Evolutionary conservation across 2,113 vertebrate genomes (phyloP).

Genomic region (Centropristis striata): DNA sequence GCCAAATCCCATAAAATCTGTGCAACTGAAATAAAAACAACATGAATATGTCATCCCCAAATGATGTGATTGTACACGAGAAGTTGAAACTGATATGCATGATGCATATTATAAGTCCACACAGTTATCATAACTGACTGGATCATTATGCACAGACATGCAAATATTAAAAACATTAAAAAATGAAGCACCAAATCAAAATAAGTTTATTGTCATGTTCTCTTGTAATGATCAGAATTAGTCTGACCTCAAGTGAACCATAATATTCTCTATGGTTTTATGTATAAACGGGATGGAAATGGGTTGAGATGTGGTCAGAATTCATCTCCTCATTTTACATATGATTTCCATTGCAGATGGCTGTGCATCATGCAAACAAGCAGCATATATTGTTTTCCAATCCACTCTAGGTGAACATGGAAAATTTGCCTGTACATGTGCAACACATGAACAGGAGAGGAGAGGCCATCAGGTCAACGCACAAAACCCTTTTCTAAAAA

Average conservation of each 20-base stretch:
- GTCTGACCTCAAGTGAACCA: slow-evolving; percentile 34
- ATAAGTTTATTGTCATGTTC: neutral
- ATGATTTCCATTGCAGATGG: slow-evolving; percentile 83
- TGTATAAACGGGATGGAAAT: slow-evolving; percentile 46
- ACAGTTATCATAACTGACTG: neutral
- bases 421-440: slow-evolving; percentile 67
- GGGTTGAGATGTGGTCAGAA: slow-evolving; percentile 71
- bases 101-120: neutral
- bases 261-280: slow-evolving; percentile 25
- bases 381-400: slow-evolving; percentile 47
- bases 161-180: neutral
- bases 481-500: slow-evolving; percentile 4
- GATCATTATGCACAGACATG: neutral
- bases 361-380: slow-evolving; percentile 80
- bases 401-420: slow-evolving; percentile 38
- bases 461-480: neutral
- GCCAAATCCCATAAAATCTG: slow-evolving; percentile 31
- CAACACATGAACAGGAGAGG: slow-evolving; percentile 5
- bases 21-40: neutral
- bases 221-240: neutral
- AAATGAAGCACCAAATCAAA: neutral
- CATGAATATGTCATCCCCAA: neutral
- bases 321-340: slow-evolving; percentile 82
- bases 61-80: neutral
- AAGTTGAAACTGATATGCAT: neutral